Conservation (phyloP, 2,113 vertebrate species). For the Urocynchramus pylzowi region DNA sequence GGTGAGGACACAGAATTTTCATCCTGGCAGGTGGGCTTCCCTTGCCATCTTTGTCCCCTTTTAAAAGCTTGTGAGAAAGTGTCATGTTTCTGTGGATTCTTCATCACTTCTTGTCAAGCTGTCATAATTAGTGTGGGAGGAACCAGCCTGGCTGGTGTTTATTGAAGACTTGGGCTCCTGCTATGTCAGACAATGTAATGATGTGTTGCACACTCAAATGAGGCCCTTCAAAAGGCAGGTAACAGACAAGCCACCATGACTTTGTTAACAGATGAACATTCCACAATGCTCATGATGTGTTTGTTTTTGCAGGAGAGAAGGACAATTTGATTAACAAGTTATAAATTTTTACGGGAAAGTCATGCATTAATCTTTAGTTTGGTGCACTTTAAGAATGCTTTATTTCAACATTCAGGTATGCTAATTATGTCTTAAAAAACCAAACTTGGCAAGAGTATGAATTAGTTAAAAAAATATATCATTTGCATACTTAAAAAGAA, state of each 20-base stretch:
- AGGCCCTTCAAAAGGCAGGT: conserved; percentile 12
- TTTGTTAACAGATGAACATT: background rate
- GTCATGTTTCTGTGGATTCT: background rate
- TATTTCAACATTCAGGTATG: background rate
- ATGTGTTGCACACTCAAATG: background rate
- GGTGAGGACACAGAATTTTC: background rate
- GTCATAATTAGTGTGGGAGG: background rate
- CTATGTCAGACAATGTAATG: background rate
- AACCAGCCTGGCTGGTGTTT: conserved; percentile 9
- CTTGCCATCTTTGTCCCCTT: background rate
- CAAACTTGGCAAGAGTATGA: background rate
- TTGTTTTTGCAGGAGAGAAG: background rate
- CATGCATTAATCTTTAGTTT: background rate
- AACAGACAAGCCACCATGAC: background rate
- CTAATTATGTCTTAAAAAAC: background rate
- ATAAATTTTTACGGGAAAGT: background rate
- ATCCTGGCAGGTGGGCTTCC: background rate
- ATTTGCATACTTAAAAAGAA: background rate
- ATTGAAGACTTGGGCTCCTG: background rate
- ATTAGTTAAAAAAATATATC: background rate
- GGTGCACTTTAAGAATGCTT: background rate
- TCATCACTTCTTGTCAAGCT: background rate
- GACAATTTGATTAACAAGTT: background rate
- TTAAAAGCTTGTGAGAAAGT: background rate
- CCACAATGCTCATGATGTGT: background rate